phyloP scores from a whole-genome alignment of 2,113 vertebrate species.

The Zonotrichia leucophrys region DNA sequence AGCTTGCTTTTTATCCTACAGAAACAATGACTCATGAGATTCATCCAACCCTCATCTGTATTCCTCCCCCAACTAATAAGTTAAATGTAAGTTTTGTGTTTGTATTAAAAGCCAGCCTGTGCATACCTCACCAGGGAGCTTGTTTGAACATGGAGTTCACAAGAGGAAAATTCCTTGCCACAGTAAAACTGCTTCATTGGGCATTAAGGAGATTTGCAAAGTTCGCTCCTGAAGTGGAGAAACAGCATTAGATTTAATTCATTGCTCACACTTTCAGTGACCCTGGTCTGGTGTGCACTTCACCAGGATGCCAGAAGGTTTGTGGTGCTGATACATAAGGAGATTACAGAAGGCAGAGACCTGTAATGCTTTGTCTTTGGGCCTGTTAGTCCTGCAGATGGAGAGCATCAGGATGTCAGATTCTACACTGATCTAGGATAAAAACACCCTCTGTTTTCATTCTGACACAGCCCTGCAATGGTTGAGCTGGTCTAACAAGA shows the following conservation, averaged over 20 bases:
- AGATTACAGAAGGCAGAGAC: not conserved
- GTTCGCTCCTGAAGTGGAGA: not conserved
- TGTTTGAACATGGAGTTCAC: conserved; percentile 12
- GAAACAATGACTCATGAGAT: conserved; percentile 70
- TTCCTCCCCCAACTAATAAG: conserved; percentile 69
- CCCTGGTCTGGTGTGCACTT: not conserved
- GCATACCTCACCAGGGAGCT: conserved; percentile 33
- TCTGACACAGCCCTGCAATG: not conserved
- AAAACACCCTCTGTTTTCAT: not conserved
- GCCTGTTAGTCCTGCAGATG: not conserved
- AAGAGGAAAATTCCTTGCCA: not conserved
- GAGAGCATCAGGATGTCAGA: not conserved
- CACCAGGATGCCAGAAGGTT: not conserved
- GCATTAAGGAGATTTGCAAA: not conserved
- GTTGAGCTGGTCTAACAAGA: not conserved
- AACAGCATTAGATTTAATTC: not conserved
- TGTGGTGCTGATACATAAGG: not conserved
- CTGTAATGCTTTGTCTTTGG: not conserved
- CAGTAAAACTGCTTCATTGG: not conserved
- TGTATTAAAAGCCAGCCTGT: conserved; percentile 41
- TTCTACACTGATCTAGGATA: not conserved
- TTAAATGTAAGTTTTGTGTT: conserved; percentile 66
- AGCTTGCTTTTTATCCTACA: conserved; percentile 63
- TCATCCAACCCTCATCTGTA: conserved; percentile 56
- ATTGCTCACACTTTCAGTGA: not conserved